Evolutionary conservation across 2,888 invertebrate genomes (phyloP), one percentile per base, ranked within the genome.

Genomic region (Torymus texanus): DNA sequence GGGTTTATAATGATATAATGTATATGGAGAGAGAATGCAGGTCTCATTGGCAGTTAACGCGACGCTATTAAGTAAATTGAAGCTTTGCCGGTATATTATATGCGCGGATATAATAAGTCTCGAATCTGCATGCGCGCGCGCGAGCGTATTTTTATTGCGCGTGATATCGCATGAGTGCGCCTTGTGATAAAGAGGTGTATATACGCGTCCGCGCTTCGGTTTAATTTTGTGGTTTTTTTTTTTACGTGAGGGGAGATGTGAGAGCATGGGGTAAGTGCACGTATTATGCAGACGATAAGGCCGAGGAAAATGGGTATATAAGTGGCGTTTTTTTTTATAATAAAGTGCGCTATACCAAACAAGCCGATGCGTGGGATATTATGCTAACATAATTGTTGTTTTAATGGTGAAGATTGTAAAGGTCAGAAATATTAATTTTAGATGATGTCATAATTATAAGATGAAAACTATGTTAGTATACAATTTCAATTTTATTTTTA

Each of bases 41-140:
- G 21, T 14, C 65, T 71, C 41, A 85, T 85, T 83, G 84, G 83
- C 79, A 81, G 83, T 81, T 83, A 83, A 83, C 82, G 83, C 80
- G 79, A 76, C 78, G 84, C 85, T 85, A 85, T 87, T 87, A 85
- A 85, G 85, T 84, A 84, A 87, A 87, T 86, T 87, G 85, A 84
- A 81, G 62, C 75, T 41, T 41, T 41, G 41, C 4, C 62, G 0
- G 21, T 13, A 2, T 58, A n/a, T 58, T 4, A 21, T 18, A 5
- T 53, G 51, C 50, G 18, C 18, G 58, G 24, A 51, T 51, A n/a
- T 41, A 41, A 41, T 41, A 41, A 41, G 41, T 8, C 53, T 13
- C 53, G 53, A 29, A 61, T 67, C 53, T 29, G 14, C 29, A n/a
- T 58, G 76, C 51, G 56, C 11, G 18, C 41, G 61, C 21, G 76